Percentiles rank a stretch among this genome's conserved stretches.
These are phyloP conservation scores for Sus scrofa DNA, from an alignment of 2,113 vertebrate species.

Conservation along the genomic window DNA sequence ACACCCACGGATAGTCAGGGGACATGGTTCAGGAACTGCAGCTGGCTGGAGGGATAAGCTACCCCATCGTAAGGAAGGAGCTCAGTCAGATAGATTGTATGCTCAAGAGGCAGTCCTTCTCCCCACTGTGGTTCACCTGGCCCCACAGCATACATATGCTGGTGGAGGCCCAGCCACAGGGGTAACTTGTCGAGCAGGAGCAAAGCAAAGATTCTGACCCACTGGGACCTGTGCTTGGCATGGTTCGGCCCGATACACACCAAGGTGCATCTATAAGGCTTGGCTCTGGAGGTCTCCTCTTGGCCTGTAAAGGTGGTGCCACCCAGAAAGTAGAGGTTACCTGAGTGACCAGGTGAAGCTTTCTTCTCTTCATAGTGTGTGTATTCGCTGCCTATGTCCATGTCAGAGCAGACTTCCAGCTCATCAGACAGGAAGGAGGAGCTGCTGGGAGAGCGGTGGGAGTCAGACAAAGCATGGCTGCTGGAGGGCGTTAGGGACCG, in stretches of 20 bases:
- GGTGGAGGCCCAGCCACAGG: background rate
- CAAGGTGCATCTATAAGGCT: background rate
- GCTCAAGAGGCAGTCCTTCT: background rate
- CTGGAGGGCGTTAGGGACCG: slow-evolving; percentile 90
- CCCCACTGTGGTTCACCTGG: background rate
- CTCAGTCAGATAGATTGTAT: background rate
- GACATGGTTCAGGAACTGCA: background rate
- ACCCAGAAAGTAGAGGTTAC: slow-evolving; percentile 58
- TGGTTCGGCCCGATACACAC: background rate
- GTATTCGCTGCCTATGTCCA: slow-evolving; percentile 90
- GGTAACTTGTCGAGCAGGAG: background rate
- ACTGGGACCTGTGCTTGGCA: background rate
- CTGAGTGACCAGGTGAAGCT: slow-evolving; percentile 58
- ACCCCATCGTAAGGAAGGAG: background rate
- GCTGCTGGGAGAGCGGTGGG: slow-evolving; percentile 90
- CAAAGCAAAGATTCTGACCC: background rate
- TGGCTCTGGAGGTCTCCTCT: background rate
- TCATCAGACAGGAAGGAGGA: slow-evolving; percentile 93
- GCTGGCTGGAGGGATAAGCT: background rate
- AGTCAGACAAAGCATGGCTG: slow-evolving; percentile 90
- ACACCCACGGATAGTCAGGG: background rate
- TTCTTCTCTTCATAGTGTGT: slow-evolving; percentile 83
- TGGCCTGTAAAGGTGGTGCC: background rate
- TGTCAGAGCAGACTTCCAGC: slow-evolving; percentile 90
- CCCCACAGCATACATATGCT: background rate